phyloP scores from a whole-genome alignment of 2,888 invertebrate species.

The Cephus rjabovi region DNA sequence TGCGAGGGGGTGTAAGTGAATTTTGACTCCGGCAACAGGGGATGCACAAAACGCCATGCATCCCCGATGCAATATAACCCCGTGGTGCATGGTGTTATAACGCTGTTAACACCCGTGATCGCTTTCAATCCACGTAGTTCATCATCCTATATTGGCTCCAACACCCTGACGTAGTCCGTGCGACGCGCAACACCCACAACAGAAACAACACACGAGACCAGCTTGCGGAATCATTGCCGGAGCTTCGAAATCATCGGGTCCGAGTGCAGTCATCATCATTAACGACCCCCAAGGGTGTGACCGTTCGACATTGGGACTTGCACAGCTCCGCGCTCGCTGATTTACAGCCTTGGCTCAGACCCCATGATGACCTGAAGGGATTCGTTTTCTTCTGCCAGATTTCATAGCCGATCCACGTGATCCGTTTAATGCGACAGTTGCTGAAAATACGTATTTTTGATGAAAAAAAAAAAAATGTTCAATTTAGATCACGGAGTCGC shows the following conservation, averaged over 20 bases:
- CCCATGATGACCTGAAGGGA: not conserved
- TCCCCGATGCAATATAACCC: conserved; percentile 46
- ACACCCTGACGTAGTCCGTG: conserved; percentile 9
- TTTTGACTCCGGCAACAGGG: conserved; percentile 20
- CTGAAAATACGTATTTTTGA: not conserved
- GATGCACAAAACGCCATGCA: conserved; percentile 42
- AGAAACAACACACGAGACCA: conserved; percentile 22
- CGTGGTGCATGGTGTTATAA: conserved; percentile 51
- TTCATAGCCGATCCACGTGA: not conserved
- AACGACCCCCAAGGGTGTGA: conserved; percentile 32
- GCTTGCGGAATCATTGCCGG: conserved; percentile 30
- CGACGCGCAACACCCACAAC: not conserved
- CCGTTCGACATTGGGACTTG: not conserved
- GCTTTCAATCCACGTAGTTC: conserved; percentile 65
- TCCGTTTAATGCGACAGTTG: not conserved
- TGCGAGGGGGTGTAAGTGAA: conserved; percentile 28
- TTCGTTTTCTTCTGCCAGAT: conserved; percentile 6
- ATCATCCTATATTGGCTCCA: conserved; percentile 58
- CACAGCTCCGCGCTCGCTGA: not conserved
- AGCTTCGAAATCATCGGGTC: conserved; percentile 41
- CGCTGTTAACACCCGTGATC: conserved; percentile 65
- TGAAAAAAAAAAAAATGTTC: not conserved
- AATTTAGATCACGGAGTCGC: not conserved
- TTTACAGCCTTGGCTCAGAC: not conserved
- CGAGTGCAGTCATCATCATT: conserved; percentile 48